These are phyloP conservation scores for Scophthalmus maximus DNA, from an alignment of 2,113 vertebrate genomes.

Conservation along the genomic window DNA sequence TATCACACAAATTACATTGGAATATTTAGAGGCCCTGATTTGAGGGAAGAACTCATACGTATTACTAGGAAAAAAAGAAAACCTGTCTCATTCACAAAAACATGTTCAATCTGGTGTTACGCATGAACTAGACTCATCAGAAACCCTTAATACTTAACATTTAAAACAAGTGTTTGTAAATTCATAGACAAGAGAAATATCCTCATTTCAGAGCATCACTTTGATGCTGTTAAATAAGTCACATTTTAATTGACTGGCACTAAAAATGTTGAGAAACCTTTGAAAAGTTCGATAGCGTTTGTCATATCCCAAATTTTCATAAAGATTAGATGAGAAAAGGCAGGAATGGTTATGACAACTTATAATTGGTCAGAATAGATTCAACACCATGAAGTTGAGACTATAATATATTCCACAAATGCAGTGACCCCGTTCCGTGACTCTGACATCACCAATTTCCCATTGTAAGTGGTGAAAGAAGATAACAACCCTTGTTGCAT, in stretches of 20 bases:
- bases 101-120: background rate
- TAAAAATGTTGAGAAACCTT: background rate
- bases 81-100: background rate
- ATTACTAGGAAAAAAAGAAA: background rate
- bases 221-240: background rate
- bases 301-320: background rate
- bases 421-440: no score
- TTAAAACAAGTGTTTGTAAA: conserved; percentile 14
- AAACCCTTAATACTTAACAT: background rate
- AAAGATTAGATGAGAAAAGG: background rate
- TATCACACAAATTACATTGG: conserved; percentile 9
- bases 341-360: background rate
- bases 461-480: no score
- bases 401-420: no score
- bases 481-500: background rate
- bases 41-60: background rate
- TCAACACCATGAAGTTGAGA: background rate
- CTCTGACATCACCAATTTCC: no score
- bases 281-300: background rate
- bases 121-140: background rate
- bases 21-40: background rate
- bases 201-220: background rate
- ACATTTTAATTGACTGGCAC: background rate
- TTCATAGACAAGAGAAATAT: conserved; percentile 9
- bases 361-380: background rate